Base-by-base conservation (phyloP, 2,797 vertebrate genomes). In the Oryzias sinensis region DNA sequence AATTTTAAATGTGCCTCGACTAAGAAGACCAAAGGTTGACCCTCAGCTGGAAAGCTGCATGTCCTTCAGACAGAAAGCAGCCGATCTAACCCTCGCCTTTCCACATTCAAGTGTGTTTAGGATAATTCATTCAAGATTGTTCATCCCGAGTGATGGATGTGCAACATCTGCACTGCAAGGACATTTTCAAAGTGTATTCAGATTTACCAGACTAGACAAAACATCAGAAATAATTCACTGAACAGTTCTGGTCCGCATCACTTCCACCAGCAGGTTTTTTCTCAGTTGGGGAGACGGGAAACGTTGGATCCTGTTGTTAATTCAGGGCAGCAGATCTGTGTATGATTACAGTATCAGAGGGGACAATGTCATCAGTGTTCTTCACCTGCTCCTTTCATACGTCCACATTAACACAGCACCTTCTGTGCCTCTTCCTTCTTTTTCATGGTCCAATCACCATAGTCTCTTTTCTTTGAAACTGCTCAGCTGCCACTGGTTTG, bases 391-490 rank as follows among this genome's bases (percentile, higher is more conserved):
- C 56, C 73, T 76, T 76, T 77, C 37, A 75, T 42, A 7, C 51
- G 65, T 59, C 74, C 65, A 83, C 72, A 51, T 75, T 75, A 59
- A 43, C 53, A 27, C 3, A 4, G 61, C 59, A 62, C 62, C 58
- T 72, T 68, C 66, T 56, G 16, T 63, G 59, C 65, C 63, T 71
- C 59, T 79, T 70, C 52, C 45, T 61, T 55, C 50, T 72, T 79
- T 74, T 93, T 91, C n/a, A 75, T 59, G 67, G 56, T 76, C 46
- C 65, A 40, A 62, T 53, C 49, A 42, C 33, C 44, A 41, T 22
- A 4, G 43, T 59, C 65, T 61, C 33, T 52, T 58, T 74, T 57
- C 51, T 71, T 46, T 46, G 20, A 18, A 37, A 54, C 47, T 27
- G 62, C 52, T 79, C 27, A 67, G 18, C 18, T 18, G 43, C 50